Percentiles rank a stretch among this genome's conserved stretches.
Conservation (phyloP, 2,797 vertebrate genomes). For the Acrocephalus scirpaceus region DNA sequence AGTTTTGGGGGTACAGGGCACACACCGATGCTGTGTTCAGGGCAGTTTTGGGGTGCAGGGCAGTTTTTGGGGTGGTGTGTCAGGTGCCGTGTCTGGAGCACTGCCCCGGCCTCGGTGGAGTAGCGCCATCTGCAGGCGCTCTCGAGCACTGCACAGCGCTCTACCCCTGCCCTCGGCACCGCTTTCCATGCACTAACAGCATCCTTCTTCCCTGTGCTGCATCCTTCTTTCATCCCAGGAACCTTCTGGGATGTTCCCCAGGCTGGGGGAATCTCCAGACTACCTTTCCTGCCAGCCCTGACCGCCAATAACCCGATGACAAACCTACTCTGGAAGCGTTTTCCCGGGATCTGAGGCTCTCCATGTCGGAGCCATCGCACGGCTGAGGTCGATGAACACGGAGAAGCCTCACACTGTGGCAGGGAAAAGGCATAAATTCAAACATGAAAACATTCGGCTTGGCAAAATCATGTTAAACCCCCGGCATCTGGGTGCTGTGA, state of each 20-base stretch:
- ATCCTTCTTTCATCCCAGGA: background rate
- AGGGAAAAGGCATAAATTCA: background rate
- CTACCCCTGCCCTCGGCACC: background rate
- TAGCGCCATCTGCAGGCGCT: slow-evolving; percentile 28
- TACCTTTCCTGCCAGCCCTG: background rate
- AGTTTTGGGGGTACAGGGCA: too few relatives aligned
- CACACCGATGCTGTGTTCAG: too few relatives aligned
- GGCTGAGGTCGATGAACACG: fast-evolving
- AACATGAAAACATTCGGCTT: background rate
- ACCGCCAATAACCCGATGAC: fast-evolving
- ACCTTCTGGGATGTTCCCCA: too few relatives aligned
- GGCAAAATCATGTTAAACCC: background rate
- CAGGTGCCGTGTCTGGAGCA: fast-evolving
- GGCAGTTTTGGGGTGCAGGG: too few relatives aligned
- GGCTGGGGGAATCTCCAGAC: background rate
- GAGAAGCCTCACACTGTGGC: fast-evolving
- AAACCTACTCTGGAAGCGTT: fast-evolving
- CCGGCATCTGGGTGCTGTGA: background rate
- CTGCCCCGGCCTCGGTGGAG: background rate
- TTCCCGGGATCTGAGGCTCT: background rate
- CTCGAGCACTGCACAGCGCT: background rate
- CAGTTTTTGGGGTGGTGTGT: background rate
- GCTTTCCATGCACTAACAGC: background rate
- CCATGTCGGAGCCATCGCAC: fast-evolving
- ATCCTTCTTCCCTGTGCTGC: background rate